Base-by-base conservation (phyloP, 1,140 invertebrate genomes). In the Choristoneura fumiferana region DNA sequence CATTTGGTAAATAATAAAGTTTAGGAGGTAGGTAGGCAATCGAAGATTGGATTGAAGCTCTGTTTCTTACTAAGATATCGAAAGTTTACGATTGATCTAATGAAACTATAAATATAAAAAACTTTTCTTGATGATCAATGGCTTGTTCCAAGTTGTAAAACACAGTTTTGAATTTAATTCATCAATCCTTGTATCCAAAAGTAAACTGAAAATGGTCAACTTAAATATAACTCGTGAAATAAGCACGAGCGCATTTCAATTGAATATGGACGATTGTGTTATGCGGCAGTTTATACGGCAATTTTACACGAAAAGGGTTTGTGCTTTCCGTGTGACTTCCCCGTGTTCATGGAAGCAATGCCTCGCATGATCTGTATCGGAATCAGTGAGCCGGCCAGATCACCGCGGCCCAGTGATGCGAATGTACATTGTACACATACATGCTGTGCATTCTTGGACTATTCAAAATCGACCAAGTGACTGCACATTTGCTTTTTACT, bases 331-430 rank as follows among this genome's bases (percentile, higher is more conserved):
- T 22, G 33, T 65, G 70, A 67, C 59, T 56, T 52, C 35, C 62
- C 68, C 63, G 55, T 45, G 17, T 49, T 52, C 63, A 57, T 22
- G 43, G 29, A 38, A 39, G 22, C 22, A 29, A 6, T 3, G 6
- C 2, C 2, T 29, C 6, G 22, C 22, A 29, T 29, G 6, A 29
- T 57, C 59, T 43, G 43, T 9, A 13, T 35, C 33, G 64, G 59
- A 65, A 57, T 75, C 66, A 58, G 43, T 63, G 66, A 61, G 45
- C 69, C 66, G 66, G 63, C 35, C 22, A 34, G 57, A 69, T 73
- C 76, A 75, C 59, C 63, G 67, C 59, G 67, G 54, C 38, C 58
- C 71, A 69, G 36, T 68, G 73, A 65, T 49, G 65, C 58, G 57
- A 6, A 12, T 29, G 12, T 14, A 58, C 14, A 53, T 40, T 34